These are phyloP conservation scores for Strigamia crassipes DNA, from an alignment of 2,888 invertebrate species.

Conservation along the genomic window DNA sequence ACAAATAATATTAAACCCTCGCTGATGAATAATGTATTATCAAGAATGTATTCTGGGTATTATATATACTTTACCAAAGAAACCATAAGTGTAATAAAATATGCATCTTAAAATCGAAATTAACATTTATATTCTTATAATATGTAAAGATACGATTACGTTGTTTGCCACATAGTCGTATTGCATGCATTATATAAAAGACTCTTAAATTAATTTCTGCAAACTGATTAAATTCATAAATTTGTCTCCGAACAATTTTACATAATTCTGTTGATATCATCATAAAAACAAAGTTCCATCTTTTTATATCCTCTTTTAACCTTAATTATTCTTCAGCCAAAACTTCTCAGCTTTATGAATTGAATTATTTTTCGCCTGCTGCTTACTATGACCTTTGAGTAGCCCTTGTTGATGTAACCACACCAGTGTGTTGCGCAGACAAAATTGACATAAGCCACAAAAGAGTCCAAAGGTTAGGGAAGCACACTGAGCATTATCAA, in stretches of 20 bases:
- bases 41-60: too few species aligned
- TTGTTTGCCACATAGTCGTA: too few species aligned
- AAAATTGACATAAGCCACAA: conserved; percentile 23
- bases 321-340: conserved; percentile 6
- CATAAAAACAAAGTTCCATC: neutral
- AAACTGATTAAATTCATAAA: neutral
- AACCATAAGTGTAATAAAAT: too few species aligned
- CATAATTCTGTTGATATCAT: neutral
- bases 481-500: conserved; percentile 17
- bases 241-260: neutral
- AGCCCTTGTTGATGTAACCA: conserved; percentile 31
- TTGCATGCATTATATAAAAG: too few species aligned
- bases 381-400: conserved; percentile 29
- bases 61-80: too few species aligned
- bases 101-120: too few species aligned
- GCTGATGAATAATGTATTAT: neutral
- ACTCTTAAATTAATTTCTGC: neutral
- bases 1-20: neutral
- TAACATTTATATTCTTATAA: too few species aligned
- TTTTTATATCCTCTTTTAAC: conserved; percentile 11
- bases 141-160: too few species aligned
- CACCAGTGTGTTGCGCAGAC: conserved; percentile 1
- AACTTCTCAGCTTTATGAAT: conserved; percentile 28
- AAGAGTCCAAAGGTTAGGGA: conserved; percentile 20
- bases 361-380: conserved; percentile 32